phyloP scores from a whole-genome alignment of 2,113 vertebrate species.

The Acanthisitta chloris region DNA sequence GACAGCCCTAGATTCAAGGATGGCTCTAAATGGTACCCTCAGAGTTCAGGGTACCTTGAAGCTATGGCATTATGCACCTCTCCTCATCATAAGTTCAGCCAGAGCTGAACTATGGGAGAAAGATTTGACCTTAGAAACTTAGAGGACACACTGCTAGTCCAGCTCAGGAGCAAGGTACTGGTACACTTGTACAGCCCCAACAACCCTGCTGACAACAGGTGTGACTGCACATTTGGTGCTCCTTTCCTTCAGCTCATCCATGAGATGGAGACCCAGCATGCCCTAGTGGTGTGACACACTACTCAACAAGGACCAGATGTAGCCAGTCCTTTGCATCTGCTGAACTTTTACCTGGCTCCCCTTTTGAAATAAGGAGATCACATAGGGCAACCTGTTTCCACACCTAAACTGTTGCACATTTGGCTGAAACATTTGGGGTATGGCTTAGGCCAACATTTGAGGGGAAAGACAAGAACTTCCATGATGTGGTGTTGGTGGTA shows the following conservation, averaged over 20 bases:
- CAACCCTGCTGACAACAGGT: background rate
- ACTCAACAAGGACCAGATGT: background rate
- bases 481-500: background rate
- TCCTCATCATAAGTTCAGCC: background rate
- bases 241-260: background rate
- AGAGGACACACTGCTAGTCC: background rate
- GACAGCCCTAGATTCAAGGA: rapidly evolving
- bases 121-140: background rate
- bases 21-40: background rate
- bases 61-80: background rate
- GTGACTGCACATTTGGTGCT: background rate
- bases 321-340: background rate
- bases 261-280: background rate
- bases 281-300: background rate
- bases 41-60: background rate
- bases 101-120: background rate
- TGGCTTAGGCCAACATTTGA: background rate
- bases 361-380: background rate
- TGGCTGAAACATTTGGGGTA: background rate
- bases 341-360: background rate
- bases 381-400: background rate
- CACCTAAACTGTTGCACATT: background rate
- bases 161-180: background rate
- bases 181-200: background rate
- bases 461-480: background rate